Percentiles rank a stretch among this genome's conserved stretches.
phyloP scores from a whole-genome alignment of 2,797 vertebrate species.

The Chiropotes sagulatus region DNA sequence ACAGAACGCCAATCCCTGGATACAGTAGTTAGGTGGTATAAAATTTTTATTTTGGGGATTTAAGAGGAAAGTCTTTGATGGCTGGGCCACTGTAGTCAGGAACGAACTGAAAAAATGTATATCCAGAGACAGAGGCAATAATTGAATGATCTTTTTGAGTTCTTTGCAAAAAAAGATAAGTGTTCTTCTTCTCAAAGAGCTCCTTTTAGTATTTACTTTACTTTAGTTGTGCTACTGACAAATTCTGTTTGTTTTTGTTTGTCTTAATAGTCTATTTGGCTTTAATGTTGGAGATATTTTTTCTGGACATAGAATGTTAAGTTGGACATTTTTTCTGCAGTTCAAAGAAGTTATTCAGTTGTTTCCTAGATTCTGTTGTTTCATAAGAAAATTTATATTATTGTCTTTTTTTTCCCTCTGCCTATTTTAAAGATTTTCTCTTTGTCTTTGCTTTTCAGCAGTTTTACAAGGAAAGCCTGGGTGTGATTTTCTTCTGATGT shows the following conservation, averaged over 20 bases:
- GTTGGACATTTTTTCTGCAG: background rate
- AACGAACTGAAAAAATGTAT: background rate
- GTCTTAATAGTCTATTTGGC: background rate
- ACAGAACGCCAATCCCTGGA: background rate
- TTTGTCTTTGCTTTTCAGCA: background rate
- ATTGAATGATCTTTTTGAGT: background rate
- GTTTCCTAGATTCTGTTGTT: background rate
- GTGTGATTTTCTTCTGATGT: background rate
- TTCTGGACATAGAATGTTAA: background rate
- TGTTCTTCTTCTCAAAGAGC: background rate
- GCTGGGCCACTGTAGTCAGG: background rate
- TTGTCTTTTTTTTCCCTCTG: background rate
- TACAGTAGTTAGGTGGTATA: background rate
- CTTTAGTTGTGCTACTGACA: background rate
- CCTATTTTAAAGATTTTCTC: background rate
- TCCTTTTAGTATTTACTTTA: background rate
- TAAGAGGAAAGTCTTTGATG: background rate
- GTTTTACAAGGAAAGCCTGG: background rate
- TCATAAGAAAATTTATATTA: background rate
- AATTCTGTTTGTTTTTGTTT: background rate
- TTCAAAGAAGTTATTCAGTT: background rate
- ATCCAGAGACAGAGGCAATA: background rate
- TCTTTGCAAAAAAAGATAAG: background rate
- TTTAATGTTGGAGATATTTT: background rate
- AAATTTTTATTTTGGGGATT: background rate